Evolutionary conservation across 2,888 invertebrate genomes (phyloP).

Genomic region (Priocnemis perturbator): DNA sequence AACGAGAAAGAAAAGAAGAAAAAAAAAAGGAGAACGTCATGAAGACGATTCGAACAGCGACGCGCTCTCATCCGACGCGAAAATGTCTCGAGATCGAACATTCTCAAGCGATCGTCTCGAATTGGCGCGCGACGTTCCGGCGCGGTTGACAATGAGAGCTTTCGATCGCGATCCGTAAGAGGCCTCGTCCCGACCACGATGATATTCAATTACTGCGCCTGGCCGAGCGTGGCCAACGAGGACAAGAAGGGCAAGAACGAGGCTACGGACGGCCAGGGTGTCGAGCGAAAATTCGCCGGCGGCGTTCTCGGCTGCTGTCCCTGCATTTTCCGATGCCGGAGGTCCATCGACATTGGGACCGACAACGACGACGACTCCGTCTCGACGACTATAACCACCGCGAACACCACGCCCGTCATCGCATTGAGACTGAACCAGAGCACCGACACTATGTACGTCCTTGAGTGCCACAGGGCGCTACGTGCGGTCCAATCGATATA

Average conservation of each 20-base stretch:
- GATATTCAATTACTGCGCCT: conserved; percentile 69
- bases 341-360: conserved; percentile 62
- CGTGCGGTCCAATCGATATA: too few relatives aligned
- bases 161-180: conserved; percentile 28
- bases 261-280: not conserved
- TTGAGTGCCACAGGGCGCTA: not conserved
- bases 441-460: conserved; percentile 62
- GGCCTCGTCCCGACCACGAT: conserved; percentile 39
- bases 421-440: conserved; percentile 62
- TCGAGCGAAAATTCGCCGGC: conserved; percentile 53
- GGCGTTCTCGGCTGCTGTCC: conserved; percentile 69
- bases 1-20: too few relatives aligned
- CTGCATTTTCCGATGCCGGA: conserved; percentile 69
- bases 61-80: too few relatives aligned
- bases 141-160: conserved; percentile 18
- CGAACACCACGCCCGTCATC: conserved; percentile 65
- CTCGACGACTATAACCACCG: conserved; percentile 50
- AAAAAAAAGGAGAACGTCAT: too few relatives aligned
- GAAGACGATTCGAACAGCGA: too few relatives aligned
- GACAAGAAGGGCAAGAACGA: conserved; percentile 48
- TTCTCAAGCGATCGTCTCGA: too few relatives aligned
- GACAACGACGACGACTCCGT: conserved; percentile 49
- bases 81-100: too few relatives aligned
- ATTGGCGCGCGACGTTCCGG: too few relatives aligned
- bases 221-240: conserved; percentile 61